Evolutionary conservation across 2,113 vertebrate species (phyloP).

Genomic region (Cichladusa arquata): DNA sequence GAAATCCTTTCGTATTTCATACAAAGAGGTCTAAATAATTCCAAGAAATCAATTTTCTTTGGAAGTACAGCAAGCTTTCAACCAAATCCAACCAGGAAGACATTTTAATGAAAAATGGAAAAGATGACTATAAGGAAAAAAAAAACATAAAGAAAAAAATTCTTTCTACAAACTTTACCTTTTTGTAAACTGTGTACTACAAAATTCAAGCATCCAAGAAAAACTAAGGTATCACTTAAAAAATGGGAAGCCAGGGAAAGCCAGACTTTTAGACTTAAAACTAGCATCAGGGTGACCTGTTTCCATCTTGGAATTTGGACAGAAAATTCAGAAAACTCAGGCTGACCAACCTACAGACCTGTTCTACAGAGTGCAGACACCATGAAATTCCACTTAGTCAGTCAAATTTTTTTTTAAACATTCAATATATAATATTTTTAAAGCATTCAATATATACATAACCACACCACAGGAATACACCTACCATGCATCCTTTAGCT

Average conservation of each 20-base stretch:
- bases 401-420: neutral
- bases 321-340: neutral
- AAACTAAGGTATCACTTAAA: neutral
- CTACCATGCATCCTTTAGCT: neutral
- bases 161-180: neutral
- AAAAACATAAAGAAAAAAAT: accelerated
- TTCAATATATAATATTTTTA: neutral
- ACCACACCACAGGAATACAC: neutral
- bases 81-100: neutral
- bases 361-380: neutral
- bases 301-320: neutral
- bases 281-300: neutral
- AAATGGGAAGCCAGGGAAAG: neutral
- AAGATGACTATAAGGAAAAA: accelerated
- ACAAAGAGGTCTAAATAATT: neutral
- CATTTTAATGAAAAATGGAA: neutral
- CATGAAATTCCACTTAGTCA: neutral
- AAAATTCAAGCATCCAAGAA: neutral
- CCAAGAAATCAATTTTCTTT: neutral
- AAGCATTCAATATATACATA: neutral
- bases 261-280: neutral
- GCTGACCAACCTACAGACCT: neutral
- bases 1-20: neutral
- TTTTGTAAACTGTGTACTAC: neutral
- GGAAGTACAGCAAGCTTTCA: neutral